These are phyloP conservation scores for Austrofundulus limnaeus DNA, from an alignment of 2,113 vertebrate genomes.

Conservation along the genomic window DNA sequence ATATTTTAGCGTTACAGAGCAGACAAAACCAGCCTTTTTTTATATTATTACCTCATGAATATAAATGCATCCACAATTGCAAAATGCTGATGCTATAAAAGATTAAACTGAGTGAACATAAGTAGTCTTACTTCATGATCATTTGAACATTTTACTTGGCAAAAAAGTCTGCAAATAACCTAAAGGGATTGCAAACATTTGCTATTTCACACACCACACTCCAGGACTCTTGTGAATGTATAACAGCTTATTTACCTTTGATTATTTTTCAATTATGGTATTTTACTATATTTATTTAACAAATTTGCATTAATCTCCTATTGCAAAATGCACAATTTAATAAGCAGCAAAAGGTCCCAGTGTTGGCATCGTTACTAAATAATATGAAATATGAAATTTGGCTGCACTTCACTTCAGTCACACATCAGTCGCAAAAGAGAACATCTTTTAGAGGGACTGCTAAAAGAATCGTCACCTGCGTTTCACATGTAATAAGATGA, in stretches of 20 bases:
- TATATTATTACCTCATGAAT: too few relatives aligned
- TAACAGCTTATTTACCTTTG: background rate
- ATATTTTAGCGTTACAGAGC: too few relatives aligned
- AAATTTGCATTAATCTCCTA: background rate
- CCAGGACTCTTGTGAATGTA: background rate
- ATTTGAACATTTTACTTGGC: background rate
- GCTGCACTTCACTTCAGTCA: background rate
- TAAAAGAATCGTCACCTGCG: conserved; percentile 18
- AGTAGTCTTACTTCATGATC: too few relatives aligned
- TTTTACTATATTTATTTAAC: background rate
- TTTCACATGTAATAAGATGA: conserved; percentile 16
- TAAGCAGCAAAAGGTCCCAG: background rate
- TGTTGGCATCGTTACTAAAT: background rate
- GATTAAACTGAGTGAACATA: too few relatives aligned
- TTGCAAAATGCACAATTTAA: background rate
- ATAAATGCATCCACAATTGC: too few relatives aligned
- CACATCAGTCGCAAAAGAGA: background rate
- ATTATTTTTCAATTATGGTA: background rate
- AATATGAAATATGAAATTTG: background rate
- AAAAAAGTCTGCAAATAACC: background rate
- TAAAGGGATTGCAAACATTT: background rate
- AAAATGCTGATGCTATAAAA: too few relatives aligned
- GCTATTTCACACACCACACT: background rate
- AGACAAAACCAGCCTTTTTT: too few relatives aligned
- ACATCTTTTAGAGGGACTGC: conserved; percentile 13